Percentiles rank a stretch among this genome's conserved stretches.
Conservation (phyloP, 2,113 vertebrate species). For the Chaetodon trifascialis region DNA sequence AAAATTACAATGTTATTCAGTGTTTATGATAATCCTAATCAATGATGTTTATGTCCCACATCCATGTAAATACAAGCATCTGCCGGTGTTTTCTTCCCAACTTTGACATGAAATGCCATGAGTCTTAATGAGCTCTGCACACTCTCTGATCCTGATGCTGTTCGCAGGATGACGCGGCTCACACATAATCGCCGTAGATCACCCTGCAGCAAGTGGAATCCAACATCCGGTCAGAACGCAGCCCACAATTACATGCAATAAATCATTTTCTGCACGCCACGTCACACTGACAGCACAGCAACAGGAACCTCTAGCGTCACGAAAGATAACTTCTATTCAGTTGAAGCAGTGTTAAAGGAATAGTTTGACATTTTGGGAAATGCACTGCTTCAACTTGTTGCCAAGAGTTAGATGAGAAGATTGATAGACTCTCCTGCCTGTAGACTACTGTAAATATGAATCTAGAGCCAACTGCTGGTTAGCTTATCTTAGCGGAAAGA, state of each 20-base stretch:
- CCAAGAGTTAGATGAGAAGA: neutral
- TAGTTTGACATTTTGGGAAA: neutral
- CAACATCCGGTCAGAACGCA: constrained; percentile 2
- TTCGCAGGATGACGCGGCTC: neutral
- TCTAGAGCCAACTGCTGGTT: neutral
- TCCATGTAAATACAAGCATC: constrained; percentile 24
- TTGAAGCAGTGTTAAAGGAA: neutral
- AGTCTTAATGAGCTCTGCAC: neutral
- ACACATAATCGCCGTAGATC: constrained; percentile 24
- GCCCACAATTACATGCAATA: neutral
- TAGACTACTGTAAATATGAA: neutral
- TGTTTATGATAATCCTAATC: constrained; percentile 15
- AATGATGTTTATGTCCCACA: constrained; percentile 1
- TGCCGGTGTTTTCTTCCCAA: neutral
- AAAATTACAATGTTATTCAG: constrained; percentile 6
- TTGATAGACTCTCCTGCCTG: neutral
- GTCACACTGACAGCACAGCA: neutral
- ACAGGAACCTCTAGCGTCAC: neutral
- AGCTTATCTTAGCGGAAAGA: neutral
- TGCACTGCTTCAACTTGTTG: neutral
- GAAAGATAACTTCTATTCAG: neutral
- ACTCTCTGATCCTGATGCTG: neutral
- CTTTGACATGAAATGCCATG: neutral
- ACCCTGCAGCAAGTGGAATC: neutral
- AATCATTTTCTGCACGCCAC: constrained; percentile 12